Evolutionary conservation across 2,113 vertebrate species (phyloP).

Genomic region (Trinectes maculatus): DNA sequence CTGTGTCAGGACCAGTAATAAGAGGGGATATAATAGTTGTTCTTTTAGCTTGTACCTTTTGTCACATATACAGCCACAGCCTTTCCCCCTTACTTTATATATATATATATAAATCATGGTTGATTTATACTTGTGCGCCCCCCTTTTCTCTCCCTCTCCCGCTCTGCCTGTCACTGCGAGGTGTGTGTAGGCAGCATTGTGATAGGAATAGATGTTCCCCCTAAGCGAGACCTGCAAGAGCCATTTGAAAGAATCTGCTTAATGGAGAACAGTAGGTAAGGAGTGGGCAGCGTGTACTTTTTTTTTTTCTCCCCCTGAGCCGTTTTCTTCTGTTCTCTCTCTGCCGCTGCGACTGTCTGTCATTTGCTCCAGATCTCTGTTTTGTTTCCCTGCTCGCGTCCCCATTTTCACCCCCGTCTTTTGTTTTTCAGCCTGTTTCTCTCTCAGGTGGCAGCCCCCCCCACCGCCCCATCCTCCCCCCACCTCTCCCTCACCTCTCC

Average conservation of each 20-base stretch:
- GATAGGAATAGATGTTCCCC: constrained; percentile 86
- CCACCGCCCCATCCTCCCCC: constrained; percentile 22
- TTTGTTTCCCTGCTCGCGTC: constrained; percentile 49
- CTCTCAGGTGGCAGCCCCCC: constrained; percentile 66
- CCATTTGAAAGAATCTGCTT: constrained; percentile 83
- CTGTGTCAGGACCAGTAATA: constrained; percentile 11
- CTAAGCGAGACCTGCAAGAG: constrained; percentile 83
- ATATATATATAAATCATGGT: constrained; percentile 42
- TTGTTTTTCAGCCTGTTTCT: constrained; percentile 46
- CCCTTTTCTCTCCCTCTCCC: constrained; percentile 33
- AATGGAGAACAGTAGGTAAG: constrained; percentile 83
- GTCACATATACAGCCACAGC: constrained; percentile 19
- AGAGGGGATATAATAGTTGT: constrained; percentile 24
- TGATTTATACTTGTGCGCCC: constrained; percentile 58
- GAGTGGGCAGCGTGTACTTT: constrained; percentile 81
- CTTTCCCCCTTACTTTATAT: constrained; percentile 17
- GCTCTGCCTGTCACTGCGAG: constrained; percentile 75
- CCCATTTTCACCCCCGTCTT: constrained; percentile 51
- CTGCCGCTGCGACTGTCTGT: constrained; percentile 71
- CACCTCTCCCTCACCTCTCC: neutral
- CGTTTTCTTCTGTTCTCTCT: constrained; percentile 63
- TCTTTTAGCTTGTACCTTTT: constrained; percentile 29
- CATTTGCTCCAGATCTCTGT: constrained; percentile 66
- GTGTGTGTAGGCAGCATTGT: constrained; percentile 85
- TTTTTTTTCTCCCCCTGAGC: constrained; percentile 23